Evolutionary conservation across 2,113 vertebrate species (phyloP).

Genomic region (Seriola aureovittata): DNA sequence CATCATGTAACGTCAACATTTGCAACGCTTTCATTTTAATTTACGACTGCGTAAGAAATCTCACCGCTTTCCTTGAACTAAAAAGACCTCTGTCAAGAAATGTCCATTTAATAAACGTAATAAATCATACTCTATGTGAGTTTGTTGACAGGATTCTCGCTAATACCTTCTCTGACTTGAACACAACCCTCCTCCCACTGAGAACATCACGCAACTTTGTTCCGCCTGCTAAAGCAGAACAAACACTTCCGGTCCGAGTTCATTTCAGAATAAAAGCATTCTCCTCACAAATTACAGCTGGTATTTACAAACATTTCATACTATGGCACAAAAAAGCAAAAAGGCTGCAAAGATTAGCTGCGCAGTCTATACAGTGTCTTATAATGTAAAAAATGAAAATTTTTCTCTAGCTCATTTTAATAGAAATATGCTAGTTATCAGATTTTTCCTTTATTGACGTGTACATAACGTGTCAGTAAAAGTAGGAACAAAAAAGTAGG

Average conservation of each 20-base stretch:
- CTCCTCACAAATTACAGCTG: background rate
- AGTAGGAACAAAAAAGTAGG: no score
- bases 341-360: background rate
- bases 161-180: slow-evolving; percentile 62
- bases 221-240: slow-evolving; percentile 20
- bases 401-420: background rate
- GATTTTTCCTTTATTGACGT: background rate
- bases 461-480: background rate
- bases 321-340: background rate
- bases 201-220: slow-evolving; percentile 44
- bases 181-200: slow-evolving; percentile 61
- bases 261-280: slow-evolving; percentile 57
- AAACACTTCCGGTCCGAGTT: slow-evolving; percentile 41
- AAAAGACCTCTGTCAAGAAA: slow-evolving; percentile 51
- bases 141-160: slow-evolving; percentile 74
- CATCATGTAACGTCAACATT: slow-evolving; percentile 36
- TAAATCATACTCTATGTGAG: slow-evolving; percentile 45
- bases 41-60: slow-evolving; percentile 10
- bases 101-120: slow-evolving; percentile 62
- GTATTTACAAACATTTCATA: background rate
- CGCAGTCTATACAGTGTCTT: background rate
- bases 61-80: slow-evolving; percentile 45
- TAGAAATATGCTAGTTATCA: background rate
- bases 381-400: background rate
- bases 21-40: slow-evolving; percentile 3